Evolutionary conservation across 1,140 invertebrate genomes (phyloP), one percentile per base, ranked within the genome.

Genomic region (Aleiodes sp.): DNA sequence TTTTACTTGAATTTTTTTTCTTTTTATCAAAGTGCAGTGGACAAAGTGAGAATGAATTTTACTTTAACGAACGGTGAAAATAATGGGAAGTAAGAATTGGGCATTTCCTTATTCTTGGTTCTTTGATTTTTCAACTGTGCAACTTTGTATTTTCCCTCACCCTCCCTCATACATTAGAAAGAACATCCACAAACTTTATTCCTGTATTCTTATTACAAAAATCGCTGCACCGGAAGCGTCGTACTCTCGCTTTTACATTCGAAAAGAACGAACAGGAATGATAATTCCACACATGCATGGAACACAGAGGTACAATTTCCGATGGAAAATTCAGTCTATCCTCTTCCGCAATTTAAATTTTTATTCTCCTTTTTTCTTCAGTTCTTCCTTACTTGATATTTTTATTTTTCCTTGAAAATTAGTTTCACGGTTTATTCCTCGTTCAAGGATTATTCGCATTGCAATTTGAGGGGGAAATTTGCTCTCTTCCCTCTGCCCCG

Each of bases 211-310:
- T 21, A 52, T 52, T 59, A 29, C 12, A n/a, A 59, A 59, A 59
- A 10, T 26, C 56, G 29, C 56, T 59, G 10, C 28, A 59, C 56
- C 56, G 56, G 56, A 59, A 59, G 56, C 28, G 14, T 14, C 24
- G 4, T 2, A 59, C 56, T 59, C 56, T 59, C 56, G 56, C 56
- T 59, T 59, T 59, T 59, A 59, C 56, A 59, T 59, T 33, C 7
- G 29, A 59, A 59, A 59, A 59, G 7, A 33, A 33, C 4, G 9
- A 33, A 33, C 12, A 33, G 7, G 31, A 6, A 33, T 33, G 9
- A 33, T 8, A 33, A 33, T 33, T n/a, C 19, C 12, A 24, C 2
- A 12, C 10, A 29, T 59, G 56, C 56, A 59, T 31, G 56, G n/a
- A n/a, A n/a, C 29, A 28, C 26, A 29, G 29, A 59, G 8, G 16